phyloP scores from a whole-genome alignment of 2,113 vertebrate genomes.

The Dicerorhinus sumatrensis region DNA sequence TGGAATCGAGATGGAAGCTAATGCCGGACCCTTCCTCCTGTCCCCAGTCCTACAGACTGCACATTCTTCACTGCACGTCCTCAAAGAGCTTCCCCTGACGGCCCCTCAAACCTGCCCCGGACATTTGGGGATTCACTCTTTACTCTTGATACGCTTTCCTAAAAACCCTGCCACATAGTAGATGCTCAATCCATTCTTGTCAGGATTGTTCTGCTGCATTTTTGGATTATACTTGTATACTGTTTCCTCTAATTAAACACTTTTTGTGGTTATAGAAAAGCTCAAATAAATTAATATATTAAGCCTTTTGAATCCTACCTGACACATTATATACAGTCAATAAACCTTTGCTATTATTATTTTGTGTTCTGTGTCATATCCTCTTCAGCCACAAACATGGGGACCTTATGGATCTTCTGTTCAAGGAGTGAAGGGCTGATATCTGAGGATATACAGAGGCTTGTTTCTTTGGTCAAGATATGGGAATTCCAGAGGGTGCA shows the following conservation, averaged over 20 bases:
- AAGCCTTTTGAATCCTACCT: not conserved
- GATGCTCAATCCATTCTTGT: fast-evolving
- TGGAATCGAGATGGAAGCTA: not conserved
- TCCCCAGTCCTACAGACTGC: not conserved
- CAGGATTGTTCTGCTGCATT: not conserved
- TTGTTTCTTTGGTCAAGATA: not conserved
- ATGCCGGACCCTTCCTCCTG: not conserved
- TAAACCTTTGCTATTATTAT: no score
- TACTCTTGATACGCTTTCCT: not conserved
- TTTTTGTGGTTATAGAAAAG: not conserved
- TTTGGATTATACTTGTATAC: not conserved
- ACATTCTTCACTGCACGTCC: not conserved
- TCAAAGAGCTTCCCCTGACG: no score
- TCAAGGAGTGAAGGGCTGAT: fast-evolving
- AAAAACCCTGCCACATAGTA: fast-evolving
- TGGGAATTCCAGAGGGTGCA: not conserved
- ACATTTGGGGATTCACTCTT: no score
- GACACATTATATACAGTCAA: fast-evolving
- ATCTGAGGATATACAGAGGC: not conserved
- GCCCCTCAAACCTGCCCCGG: not conserved
- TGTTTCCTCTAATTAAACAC: not conserved
- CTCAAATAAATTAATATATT: not conserved
- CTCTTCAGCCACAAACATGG: fast-evolving
- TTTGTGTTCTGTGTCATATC: not conserved
- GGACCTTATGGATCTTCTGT: not conserved